phyloP scores from a whole-genome alignment of 1,140 invertebrate species.

The Drosophila funebris region DNA sequence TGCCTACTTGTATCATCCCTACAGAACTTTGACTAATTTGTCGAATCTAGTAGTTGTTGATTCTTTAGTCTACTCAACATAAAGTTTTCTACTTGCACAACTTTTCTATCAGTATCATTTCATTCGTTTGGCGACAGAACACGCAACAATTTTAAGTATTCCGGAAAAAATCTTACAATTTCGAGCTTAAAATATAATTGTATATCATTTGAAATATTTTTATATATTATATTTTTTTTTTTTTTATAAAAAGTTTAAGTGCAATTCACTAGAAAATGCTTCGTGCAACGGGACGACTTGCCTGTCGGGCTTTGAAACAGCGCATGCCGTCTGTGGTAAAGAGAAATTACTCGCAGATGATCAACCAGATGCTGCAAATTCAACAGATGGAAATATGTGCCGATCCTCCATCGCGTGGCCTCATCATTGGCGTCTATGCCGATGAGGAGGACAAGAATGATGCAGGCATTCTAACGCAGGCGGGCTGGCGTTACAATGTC shows the following conservation, averaged over 20 bases:
- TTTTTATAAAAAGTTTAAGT: constrained; percentile 27
- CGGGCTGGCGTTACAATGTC: constrained; percentile 75
- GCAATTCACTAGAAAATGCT: constrained; percentile 45
- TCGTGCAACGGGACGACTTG: constrained; percentile 32
- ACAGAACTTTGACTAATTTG: neutral
- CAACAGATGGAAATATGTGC: constrained; percentile 80
- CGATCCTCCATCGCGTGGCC: constrained; percentile 72
- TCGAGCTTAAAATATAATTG: constrained; percentile 13
- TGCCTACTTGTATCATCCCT: too few relatives aligned
- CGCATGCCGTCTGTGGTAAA: neutral
- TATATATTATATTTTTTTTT: constrained; percentile 4
- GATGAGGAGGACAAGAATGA: constrained; percentile 79
- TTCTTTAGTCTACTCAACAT: neutral
- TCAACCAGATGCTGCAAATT: constrained; percentile 75
- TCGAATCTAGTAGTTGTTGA: constrained; percentile 11
- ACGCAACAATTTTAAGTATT: constrained; percentile 57
- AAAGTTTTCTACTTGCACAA: neutral
- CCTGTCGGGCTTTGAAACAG: neutral
- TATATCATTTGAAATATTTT: constrained; percentile 1
- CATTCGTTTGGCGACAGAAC: constrained; percentile 60
- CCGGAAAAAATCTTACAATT: constrained; percentile 41
- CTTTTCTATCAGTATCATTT: constrained; percentile 36
- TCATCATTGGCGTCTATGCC: constrained; percentile 77
- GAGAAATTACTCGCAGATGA: constrained; percentile 62
- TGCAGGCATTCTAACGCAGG: constrained; percentile 70